These are phyloP conservation scores for Carabus problematicus DNA, from an alignment of 2,888 invertebrate genomes.

Conservation along the genomic window DNA sequence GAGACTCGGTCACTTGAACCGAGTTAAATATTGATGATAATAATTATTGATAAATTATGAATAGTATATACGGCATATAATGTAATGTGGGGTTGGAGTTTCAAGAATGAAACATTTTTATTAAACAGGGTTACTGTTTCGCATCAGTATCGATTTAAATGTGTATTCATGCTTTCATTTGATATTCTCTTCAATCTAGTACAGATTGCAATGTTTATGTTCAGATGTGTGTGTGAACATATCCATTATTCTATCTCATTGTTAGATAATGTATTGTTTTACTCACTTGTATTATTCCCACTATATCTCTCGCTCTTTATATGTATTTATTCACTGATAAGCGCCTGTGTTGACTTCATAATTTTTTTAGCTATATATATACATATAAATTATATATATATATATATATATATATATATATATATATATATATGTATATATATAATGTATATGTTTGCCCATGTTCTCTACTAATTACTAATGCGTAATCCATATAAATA, in stretches of 20 bases:
- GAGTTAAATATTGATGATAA: slow-evolving; percentile 24
- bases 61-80: slow-evolving; percentile 22
- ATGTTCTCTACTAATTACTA: not conserved
- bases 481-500: not conserved
- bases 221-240: slow-evolving; percentile 32
- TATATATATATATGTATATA: slow-evolving; percentile 12
- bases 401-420: slow-evolving; percentile 6
- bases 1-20: not conserved
- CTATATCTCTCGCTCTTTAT: slow-evolving; percentile 12
- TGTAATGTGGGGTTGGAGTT: slow-evolving; percentile 32
- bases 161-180: slow-evolving; percentile 38
- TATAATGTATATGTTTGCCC: not conserved
- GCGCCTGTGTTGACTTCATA: slow-evolving; percentile 9
- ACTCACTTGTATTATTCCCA: too few species aligned
- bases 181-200: slow-evolving; percentile 14
- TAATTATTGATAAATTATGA: slow-evolving; percentile 21
- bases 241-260: slow-evolving; percentile 39
- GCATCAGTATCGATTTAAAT: slow-evolving; percentile 38
- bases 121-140: slow-evolving; percentile 41
- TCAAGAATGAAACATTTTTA: slow-evolving; percentile 34
- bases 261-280: slow-evolving; percentile 21
- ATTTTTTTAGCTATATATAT: slow-evolving; percentile 22
- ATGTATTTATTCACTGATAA: slow-evolving; percentile 37
- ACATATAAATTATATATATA: too few species aligned
- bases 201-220: slow-evolving; percentile 34